These are phyloP conservation scores for Spheniscus mendiculus DNA, from an alignment of 2,113 vertebrate genomes.

Conservation along the genomic window DNA sequence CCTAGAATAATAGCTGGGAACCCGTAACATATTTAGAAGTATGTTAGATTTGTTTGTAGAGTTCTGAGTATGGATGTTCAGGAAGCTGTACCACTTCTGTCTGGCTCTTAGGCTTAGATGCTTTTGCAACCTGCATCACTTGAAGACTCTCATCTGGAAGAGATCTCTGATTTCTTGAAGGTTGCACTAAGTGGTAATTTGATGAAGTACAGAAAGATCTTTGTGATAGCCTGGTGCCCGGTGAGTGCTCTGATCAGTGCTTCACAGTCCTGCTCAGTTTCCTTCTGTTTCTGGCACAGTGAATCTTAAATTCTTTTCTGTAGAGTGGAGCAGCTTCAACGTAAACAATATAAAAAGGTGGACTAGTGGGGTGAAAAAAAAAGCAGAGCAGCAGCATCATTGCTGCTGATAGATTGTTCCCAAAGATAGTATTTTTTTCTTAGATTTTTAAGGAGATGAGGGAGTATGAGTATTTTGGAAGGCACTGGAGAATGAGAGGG, in stretches of 20 bases:
- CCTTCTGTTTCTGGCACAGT: neutral
- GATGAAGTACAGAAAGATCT: neutral
- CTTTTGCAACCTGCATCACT: neutral
- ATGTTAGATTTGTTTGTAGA: neutral
- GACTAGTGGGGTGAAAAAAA: neutral
- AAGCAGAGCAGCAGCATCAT: neutral
- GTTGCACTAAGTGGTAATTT: neutral
- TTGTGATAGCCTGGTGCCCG: neutral
- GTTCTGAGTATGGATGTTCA: neutral
- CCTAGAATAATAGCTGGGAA: neutral
- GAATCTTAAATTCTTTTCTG: neutral
- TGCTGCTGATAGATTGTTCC: neutral
- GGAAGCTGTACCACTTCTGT: neutral
- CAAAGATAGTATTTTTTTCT: neutral
- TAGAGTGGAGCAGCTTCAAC: neutral
- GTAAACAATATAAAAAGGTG: neutral
- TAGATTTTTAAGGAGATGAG: neutral
- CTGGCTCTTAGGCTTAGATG: neutral
- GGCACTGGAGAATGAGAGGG: neutral
- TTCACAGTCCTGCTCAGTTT: neutral
- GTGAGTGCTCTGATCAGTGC: neutral
- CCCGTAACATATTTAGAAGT: neutral
- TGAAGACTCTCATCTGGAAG: neutral
- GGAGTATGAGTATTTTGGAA: neutral
- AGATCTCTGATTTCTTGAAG: neutral